phyloP scores from a whole-genome alignment of 2,797 vertebrate species.

The Notamacropus eugenii region DNA sequence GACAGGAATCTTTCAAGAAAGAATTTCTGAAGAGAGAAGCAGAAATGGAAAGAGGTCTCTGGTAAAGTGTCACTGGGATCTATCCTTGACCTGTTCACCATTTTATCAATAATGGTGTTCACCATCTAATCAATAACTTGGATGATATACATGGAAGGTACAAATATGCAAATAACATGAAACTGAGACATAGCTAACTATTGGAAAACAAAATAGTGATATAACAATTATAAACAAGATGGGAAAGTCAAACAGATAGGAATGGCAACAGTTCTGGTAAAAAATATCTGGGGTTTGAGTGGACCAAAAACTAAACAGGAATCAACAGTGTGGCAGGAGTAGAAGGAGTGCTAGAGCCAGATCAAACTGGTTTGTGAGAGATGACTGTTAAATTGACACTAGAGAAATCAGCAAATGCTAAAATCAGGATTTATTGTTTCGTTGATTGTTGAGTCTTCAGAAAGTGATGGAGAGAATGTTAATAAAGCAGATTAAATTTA shows the following conservation, averaged over 20 bases:
- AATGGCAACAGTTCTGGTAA: neutral
- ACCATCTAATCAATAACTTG: neutral
- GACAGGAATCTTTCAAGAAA: neutral
- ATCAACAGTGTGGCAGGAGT: neutral
- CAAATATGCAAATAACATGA: neutral
- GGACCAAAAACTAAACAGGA: neutral
- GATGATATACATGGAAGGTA: neutral
- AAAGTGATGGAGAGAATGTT: neutral
- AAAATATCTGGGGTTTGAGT: neutral
- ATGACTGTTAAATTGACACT: neutral
- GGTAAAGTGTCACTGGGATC: neutral
- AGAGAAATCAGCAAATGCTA: neutral
- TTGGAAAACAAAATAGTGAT: neutral
- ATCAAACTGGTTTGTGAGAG: neutral
- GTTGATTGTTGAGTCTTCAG: neutral
- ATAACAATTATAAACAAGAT: neutral
- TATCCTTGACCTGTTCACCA: neutral
- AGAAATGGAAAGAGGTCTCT: neutral
- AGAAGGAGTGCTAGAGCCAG: neutral
- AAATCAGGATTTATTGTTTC: neutral
- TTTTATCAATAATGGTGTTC: neutral
- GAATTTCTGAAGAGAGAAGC: neutral
- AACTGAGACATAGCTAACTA: neutral
- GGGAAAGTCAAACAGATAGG: neutral
- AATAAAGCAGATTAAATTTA: neutral